Evolutionary conservation across 1,140 invertebrate species (phyloP), one percentile per base, ranked within the genome.

Genomic region (Scaptomyza hsui): DNA sequence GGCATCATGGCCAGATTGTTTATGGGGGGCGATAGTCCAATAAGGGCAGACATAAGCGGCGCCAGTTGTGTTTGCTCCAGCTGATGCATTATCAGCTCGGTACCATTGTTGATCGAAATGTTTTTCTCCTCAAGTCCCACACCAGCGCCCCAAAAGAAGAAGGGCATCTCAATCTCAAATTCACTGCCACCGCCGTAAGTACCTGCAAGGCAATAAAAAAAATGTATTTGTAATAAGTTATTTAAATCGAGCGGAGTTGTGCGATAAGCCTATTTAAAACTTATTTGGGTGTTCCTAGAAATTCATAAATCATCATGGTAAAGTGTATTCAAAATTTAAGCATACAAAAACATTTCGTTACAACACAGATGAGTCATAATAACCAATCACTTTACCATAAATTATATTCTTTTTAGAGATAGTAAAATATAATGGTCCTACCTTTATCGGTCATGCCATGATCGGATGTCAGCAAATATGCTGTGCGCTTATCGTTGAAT

Each of bases 391-490:
- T 26, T 26, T 5, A 26, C 24, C 24, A 26, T 6, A 26, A 26
- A 26, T 5, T 26, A 26, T 26, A 1, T n/a, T n/a, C n/a, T n/a
- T n/a, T n/a, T n/a, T n/a, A n/a, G n/a, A 4, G 4, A 4, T 5
- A 26, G 4, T 26, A 0, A 26, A 6, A 26, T 4, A 26, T 29
- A 29, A 29, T 9, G 13, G 26, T 37, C 67, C 90, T 90, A 93
- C 98, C 98, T 95, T 97, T 97, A 92, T 98, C 94, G 37, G 97
- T 98, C 97, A 99, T 99, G 73, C 98, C 98, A 94, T 99, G 98
- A 93, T 99, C 98, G n/a, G 98, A 94, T 5, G 98, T 98, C 91
- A 99, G 96, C 15, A 99, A 90, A 93, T 95, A 99, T 18, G 95
- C 94, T 6, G 98, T 99, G 75, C 93, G 93, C n/a, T 93, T 92